Base-by-base conservation (phyloP, 2,797 vertebrate species). In the Crocidura indochinensis region DNA sequence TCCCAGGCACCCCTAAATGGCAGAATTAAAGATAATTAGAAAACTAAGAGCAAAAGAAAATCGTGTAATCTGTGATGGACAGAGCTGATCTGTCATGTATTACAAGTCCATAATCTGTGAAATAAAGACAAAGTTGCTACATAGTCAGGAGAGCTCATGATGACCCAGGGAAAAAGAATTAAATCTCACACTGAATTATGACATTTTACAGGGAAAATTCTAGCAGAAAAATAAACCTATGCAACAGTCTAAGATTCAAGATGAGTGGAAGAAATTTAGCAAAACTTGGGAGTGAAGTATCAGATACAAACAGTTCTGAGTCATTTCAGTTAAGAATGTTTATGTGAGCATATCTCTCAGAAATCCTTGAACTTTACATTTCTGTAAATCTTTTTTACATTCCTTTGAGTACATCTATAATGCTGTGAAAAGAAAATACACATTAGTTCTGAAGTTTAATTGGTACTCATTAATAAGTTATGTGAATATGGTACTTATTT, bases 351-450 rank as follows among this genome's bases (percentile, higher is more conserved):
- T 22, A 56, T 51, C 22, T 75, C 84, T 78, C 67, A 74, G 80
- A 94, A 93, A 77, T 24, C 26, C 44, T 26, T 15, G 10, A 19
- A 49, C 24, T 38, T 38, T 38, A 38, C 38, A 38, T 38, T 38
- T 38, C 38, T 38, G 38, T 38, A 38, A 38, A 38, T 82, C 51
- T 51, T 72, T 76, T 65, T 71, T 53, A 49, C 6, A 29, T 73
- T 72, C 56, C 44, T 26, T 19, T 9, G 11, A 87, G 10, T 62
- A 8, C 29, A 56, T 92, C 76, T 78, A 26, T 3, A 80, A 31
- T 22, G 68, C 27, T 71, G 90, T 83, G 19, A 64, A 80, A 91
- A 82, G 60, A 77, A 82, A 92, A 38, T 73, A 46, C n/a, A 51
- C 31, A 46, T 1, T 69, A 51, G 17, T 71, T 73, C 71, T 79